Conservation (phyloP, 1,140 invertebrate species). For the Onthophagus taurus region DNA sequence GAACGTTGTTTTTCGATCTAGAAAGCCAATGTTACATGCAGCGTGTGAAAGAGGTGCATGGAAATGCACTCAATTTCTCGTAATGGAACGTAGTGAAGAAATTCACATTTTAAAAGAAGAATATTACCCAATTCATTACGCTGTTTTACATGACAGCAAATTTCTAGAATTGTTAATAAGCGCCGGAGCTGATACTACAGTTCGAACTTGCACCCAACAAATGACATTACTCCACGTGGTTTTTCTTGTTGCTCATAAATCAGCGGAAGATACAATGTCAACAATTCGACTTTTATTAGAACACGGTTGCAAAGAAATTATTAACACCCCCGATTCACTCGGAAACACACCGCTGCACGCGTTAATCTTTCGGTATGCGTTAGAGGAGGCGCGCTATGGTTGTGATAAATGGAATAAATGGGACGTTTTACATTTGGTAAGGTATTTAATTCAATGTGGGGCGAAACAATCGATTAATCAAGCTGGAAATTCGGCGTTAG, state of each 20-base stretch:
- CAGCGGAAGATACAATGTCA: slow-evolving; percentile 57
- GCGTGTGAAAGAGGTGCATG: slow-evolving; percentile 61
- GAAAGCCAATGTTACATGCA: slow-evolving; percentile 51
- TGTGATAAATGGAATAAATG: slow-evolving; percentile 64
- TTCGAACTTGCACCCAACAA: slow-evolving; percentile 61
- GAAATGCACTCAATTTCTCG: slow-evolving; percentile 58
- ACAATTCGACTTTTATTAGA: slow-evolving; percentile 56
- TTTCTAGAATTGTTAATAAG: slow-evolving; percentile 57
- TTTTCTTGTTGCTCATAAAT: slow-evolving; percentile 52
- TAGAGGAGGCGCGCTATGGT: slow-evolving; percentile 60
- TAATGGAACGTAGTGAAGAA: slow-evolving; percentile 55
- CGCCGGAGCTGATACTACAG: slow-evolving; percentile 55
- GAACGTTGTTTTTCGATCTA: slow-evolving; percentile 41
- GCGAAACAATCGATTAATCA: slow-evolving; percentile 60
- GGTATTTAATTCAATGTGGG: slow-evolving; percentile 52
- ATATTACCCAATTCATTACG: slow-evolving; percentile 67
- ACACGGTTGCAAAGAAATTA: slow-evolving; percentile 56
- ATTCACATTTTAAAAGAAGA: slow-evolving; percentile 67
- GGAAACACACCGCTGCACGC: slow-evolving; percentile 56
- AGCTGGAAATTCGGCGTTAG: slow-evolving; percentile 58
- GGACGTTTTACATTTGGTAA: slow-evolving; percentile 58
- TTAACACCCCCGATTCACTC: slow-evolving; percentile 62
- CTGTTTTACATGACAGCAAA: slow-evolving; percentile 54
- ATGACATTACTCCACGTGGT: slow-evolving; percentile 64
- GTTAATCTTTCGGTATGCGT: slow-evolving; percentile 58